Conservation (phyloP, 2,113 vertebrate genomes). For the Chitala chitala region DNA sequence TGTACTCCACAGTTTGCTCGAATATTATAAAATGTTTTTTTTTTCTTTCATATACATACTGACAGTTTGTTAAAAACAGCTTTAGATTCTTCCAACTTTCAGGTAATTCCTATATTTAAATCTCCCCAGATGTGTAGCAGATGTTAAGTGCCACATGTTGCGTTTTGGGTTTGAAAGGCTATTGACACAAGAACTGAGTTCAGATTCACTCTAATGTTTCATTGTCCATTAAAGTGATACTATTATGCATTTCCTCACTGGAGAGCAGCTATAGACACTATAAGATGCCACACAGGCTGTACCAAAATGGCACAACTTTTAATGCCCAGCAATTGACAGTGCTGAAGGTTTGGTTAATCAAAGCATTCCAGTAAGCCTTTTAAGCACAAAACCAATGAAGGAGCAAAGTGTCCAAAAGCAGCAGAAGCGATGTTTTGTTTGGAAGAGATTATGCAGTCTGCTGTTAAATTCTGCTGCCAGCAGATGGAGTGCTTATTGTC, state of each 20-base stretch:
- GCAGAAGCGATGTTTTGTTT: conserved; percentile 4
- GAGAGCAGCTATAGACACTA: not conserved
- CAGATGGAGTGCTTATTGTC: conserved; percentile 80
- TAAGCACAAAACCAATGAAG: conserved; percentile 21
- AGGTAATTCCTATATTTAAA: too few relatives aligned
- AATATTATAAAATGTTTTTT: too few relatives aligned
- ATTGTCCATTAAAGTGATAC: not conserved
- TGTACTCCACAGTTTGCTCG: too few relatives aligned
- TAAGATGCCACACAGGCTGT: conserved; percentile 28
- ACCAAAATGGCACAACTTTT: conserved; percentile 43
- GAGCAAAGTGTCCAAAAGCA: not conserved
- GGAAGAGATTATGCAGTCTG: conserved; percentile 19
- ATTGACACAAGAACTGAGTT: not conserved
- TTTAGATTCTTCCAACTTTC: too few relatives aligned
- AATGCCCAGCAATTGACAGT: conserved; percentile 42
- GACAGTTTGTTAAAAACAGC: too few relatives aligned
- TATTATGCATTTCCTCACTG: not conserved
- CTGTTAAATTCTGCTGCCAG: conserved; percentile 58
- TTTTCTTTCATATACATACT: too few relatives aligned
- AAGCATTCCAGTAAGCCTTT: conserved; percentile 23
- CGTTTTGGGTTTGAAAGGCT: too few relatives aligned
- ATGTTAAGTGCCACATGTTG: too few relatives aligned
- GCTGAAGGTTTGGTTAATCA: conserved; percentile 40
- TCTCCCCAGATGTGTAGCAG: too few relatives aligned
- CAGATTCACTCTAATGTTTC: not conserved